phyloP scores from a whole-genome alignment of 2,888 invertebrate species.

The Aleiodes testaceus region DNA sequence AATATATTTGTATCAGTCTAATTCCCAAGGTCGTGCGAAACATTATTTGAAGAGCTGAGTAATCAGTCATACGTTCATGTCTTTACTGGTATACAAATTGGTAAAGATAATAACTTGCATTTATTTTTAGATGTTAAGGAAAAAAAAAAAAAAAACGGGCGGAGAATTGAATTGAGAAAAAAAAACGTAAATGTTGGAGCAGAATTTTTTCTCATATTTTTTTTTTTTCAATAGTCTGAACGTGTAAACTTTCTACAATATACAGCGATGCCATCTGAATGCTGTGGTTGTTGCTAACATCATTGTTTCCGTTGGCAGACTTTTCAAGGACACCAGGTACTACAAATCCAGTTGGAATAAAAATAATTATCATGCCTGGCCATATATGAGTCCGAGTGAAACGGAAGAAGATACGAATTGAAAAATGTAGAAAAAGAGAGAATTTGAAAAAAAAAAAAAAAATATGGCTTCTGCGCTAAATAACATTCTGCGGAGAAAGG shows the following conservation, averaged over 20 bases:
- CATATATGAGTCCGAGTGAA: conserved; percentile 22
- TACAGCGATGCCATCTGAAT: conserved; percentile 31
- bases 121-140: conserved; percentile 36
- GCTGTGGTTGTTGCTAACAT: conserved; percentile 48
- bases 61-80: conserved; percentile 57
- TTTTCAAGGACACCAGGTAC: conserved; percentile 55
- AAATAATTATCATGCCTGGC: conserved; percentile 44
- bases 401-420: conserved; percentile 24
- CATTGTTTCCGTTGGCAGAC: conserved; percentile 51
- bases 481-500: conserved; percentile 47
- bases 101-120: conserved; percentile 42
- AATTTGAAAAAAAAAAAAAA: conserved; percentile 36
- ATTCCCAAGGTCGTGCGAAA: conserved; percentile 58
- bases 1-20: conserved; percentile 47
- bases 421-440: conserved; percentile 10
- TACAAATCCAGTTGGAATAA: conserved; percentile 51
- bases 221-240: conserved; percentile 34
- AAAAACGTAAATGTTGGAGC: conserved; percentile 37
- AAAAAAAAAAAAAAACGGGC: conserved; percentile 21
- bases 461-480: conserved; percentile 49
- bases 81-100: conserved; percentile 51
- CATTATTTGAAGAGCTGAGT: conserved; percentile 64
- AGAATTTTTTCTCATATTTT: conserved; percentile 36
- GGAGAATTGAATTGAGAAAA: conserved; percentile 1
- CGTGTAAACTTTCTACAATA: conserved; percentile 37